Conservation (phyloP, 2,113 vertebrate genomes). For the Halichoerus grypus region DNA sequence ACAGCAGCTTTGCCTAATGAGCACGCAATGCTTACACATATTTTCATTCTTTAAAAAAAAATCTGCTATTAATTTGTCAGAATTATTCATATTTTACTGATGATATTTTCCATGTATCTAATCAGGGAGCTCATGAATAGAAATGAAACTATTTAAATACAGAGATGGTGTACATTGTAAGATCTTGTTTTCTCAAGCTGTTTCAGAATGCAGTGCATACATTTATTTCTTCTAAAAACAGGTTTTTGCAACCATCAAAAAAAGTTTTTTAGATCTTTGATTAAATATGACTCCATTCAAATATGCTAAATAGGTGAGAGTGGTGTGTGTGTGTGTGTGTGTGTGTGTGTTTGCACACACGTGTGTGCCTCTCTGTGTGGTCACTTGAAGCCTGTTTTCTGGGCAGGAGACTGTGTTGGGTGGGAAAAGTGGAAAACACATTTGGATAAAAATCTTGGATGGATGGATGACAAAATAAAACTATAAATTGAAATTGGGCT, state of each 20-base stretch:
- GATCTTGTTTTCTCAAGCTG: constrained; percentile 90
- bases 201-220: constrained; percentile 89
- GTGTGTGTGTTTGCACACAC: constrained; percentile 27
- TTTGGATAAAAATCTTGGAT: constrained; percentile 39
- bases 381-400: constrained; percentile 14
- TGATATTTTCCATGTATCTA: constrained; percentile 89
- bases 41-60: constrained; percentile 85
- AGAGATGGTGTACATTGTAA: constrained; percentile 88
- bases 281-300: constrained; percentile 84
- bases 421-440: neutral
- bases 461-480: constrained; percentile 40
- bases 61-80: constrained; percentile 89
- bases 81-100: constrained; percentile 91
- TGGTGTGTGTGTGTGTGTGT: constrained; percentile 12
- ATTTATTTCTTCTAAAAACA: constrained; percentile 88
- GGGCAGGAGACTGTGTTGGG: constrained; percentile 45
- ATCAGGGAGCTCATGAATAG: constrained; percentile 91
- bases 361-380: constrained; percentile 54
- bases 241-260: constrained; percentile 81
- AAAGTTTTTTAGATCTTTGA: constrained; percentile 82
- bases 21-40: constrained; percentile 83
- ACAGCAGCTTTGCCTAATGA: constrained; percentile 74
- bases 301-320: constrained; percentile 72
- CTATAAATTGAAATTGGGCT: constrained; percentile 65
- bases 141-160: constrained; percentile 91